Evolutionary conservation across 1,140 invertebrate species (phyloP), one percentile per base, ranked within the genome.

Genomic region (Drosophila mayri): DNA sequence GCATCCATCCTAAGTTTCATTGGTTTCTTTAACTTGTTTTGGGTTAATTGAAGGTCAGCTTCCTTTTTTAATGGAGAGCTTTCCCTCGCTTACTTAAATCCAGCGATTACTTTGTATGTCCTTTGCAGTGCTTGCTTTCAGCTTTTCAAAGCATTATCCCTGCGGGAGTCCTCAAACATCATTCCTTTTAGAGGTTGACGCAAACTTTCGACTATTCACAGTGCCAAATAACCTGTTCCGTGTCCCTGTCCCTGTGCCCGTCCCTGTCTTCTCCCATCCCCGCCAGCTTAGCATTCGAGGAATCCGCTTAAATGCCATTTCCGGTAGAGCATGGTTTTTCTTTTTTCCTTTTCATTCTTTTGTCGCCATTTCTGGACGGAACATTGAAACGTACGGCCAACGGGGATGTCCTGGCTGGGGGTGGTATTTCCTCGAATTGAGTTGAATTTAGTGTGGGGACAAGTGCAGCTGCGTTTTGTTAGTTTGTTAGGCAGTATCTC

Each of bases 271-370:
- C 41, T 18, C 32, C 25, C n/a, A n/a, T 35, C 5, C 5, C 66
- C 30, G n/a, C 49, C 30, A 49, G 66, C 66, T 72, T 37, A 50
- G 67, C 44, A 67, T 62, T 84, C 58, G 63, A 50, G 58, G 49
- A 68, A 87, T 86, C 83, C 79, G 84, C 84, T 86, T 88, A 86
- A 88, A 88, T 88, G 76, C 80, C 80, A 80, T 68, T 80, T 88
- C 83, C 83, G 84, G 25, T 61, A 44, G 46, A 28, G 35, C 63
- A 68, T 44, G 47, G 32, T 28, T 50, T 49, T 50, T 50, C 16
- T 18, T 50, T 75, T 65, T 64, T 81, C 63, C 52, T 30, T 76
- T 18, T 12, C 64, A 62, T 18, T 30, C 30, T 50, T 50, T 57
- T 35, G 44, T 75, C 63, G 57, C 60, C 30, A 60, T 73, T 77